A percentile compares a stretch with the other conserved stretches of the same genome.
Evolutionary conservation across 2,797 vertebrate genomes (phyloP).

Genomic region (Rhynchotus rufescens): DNA sequence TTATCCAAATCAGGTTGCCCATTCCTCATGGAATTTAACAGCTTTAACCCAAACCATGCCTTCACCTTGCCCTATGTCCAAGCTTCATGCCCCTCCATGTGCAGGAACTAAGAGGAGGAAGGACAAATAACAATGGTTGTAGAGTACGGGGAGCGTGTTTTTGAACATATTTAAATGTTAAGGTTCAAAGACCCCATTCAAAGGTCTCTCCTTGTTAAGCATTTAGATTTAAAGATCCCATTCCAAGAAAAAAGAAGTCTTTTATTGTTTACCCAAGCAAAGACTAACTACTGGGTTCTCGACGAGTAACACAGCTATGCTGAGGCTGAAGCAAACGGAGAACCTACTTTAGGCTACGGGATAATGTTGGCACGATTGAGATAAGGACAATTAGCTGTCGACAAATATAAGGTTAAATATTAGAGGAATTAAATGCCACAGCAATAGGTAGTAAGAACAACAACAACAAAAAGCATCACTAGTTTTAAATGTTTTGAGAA

Average conservation of each 20-base stretch:
- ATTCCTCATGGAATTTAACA: accelerated
- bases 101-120: accelerated
- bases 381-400: accelerated
- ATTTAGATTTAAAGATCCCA: not conserved
- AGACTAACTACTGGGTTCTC: no score
- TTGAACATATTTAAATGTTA: not conserved
- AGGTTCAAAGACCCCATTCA: not conserved
- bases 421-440: not conserved
- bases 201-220: not conserved
- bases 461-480: not conserved
- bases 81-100: accelerated
- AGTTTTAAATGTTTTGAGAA: not conserved
- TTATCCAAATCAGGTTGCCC: not conserved
- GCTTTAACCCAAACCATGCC: not conserved
- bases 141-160: not conserved
- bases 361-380: not conserved
- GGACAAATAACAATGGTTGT: not conserved
- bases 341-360: not conserved
- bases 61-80: not conserved
- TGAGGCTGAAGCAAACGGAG: not conserved
- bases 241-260: not conserved
- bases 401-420: not conserved
- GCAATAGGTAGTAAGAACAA: not conserved
- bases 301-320: not conserved
- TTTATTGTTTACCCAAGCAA: not conserved